These are phyloP conservation scores for Sussaba pulchella DNA, from an alignment of 2,888 invertebrate species.

Conservation along the genomic window DNA sequence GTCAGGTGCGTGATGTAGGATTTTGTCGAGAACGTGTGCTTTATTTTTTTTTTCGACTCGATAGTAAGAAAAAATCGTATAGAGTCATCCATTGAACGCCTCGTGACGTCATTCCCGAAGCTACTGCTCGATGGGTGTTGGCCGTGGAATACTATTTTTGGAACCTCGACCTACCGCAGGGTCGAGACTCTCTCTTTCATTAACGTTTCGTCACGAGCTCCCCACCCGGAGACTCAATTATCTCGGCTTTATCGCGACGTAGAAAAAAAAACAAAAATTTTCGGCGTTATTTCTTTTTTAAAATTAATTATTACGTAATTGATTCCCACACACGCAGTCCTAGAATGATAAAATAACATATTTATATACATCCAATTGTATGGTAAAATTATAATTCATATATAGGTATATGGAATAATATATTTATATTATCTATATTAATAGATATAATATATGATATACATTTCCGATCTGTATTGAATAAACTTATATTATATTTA, in stretches of 20 bases:
- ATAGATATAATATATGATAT: too few species aligned
- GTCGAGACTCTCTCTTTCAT: constrained; percentile 55
- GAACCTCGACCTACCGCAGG: constrained; percentile 71
- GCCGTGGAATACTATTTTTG: constrained; percentile 68
- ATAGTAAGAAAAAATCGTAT: constrained; percentile 43
- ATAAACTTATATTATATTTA: too few species aligned
- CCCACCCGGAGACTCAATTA: constrained; percentile 38
- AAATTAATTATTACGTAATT: not conserved
- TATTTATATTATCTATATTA: too few species aligned
- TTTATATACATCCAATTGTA: too few species aligned
- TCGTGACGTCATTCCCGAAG: constrained; percentile 58
- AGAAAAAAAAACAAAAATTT: too few species aligned
- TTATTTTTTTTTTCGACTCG: constrained; percentile 49
- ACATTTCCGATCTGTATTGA: too few species aligned
- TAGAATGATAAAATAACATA: not conserved
- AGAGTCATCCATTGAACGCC: constrained; percentile 46
- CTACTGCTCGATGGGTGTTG: constrained; percentile 14
- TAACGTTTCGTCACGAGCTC: constrained; percentile 56
- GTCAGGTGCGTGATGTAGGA: too few species aligned
- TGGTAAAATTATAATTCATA: too few species aligned
- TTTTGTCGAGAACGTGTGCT: too few species aligned
- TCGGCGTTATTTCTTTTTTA: not conserved
- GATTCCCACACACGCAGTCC: not conserved
- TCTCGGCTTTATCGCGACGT: not conserved
- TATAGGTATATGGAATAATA: too few species aligned